Percentiles rank a stretch among this genome's conserved stretches.
These are phyloP conservation scores for Athrips mouffetella DNA, from an alignment of 2,888 invertebrate species.

Conservation along the genomic window DNA sequence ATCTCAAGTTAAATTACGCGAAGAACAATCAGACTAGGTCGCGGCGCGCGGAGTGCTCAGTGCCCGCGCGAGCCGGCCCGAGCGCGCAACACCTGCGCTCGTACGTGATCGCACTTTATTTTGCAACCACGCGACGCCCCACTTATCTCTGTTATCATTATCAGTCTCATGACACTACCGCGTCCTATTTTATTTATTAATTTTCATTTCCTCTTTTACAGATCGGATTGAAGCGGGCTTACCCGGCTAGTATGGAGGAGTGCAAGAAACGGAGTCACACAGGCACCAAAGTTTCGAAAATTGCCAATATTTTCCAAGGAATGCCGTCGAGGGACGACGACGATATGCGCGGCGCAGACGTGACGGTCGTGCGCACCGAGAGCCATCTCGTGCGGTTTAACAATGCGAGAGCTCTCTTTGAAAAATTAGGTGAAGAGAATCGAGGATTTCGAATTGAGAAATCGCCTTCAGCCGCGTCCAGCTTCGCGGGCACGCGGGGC, in stretches of 20 bases:
- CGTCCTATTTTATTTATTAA: constrained; percentile 44
- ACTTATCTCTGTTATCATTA: constrained; percentile 59
- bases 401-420: constrained; percentile 93
- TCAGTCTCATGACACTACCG: constrained; percentile 47
- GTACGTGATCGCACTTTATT: constrained; percentile 37
- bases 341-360: constrained; percentile 76
- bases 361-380: constrained; percentile 89
- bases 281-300: constrained; percentile 93
- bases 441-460: constrained; percentile 79
- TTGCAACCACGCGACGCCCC: constrained; percentile 33
- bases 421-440: constrained; percentile 89
- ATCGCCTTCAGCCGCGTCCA: constrained; percentile 77
- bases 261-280: constrained; percentile 79
- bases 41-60: constrained; percentile 45
- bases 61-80: constrained; percentile 28
- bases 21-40: constrained; percentile 57
- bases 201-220: constrained; percentile 52
- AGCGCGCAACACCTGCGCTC: constrained; percentile 56
- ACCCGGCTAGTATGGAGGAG: constrained; percentile 81
- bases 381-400: constrained; percentile 95
- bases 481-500: constrained; percentile 75
- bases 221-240: constrained; percentile 72
- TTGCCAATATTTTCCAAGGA: constrained; percentile 93
- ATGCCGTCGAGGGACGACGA: constrained; percentile 80
- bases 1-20: constrained; percentile 70